Percentiles rank a stretch among this genome's conserved stretches.
These are phyloP conservation scores for Platycercus adscitus DNA, from an alignment of 2,113 vertebrate genomes.

Conservation along the genomic window DNA sequence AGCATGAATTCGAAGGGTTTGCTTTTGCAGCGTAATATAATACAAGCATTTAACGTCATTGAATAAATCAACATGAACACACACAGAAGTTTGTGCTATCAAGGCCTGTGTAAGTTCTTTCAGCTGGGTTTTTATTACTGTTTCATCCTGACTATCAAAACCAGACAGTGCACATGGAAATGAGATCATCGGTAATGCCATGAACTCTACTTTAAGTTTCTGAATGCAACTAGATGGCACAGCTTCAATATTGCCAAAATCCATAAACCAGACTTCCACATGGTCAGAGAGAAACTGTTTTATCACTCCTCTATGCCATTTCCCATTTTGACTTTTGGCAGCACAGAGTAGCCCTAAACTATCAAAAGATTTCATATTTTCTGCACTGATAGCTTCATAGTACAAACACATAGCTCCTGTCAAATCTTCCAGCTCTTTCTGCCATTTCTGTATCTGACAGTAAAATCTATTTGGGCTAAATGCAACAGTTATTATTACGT, in stretches of 20 bases:
- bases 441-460: constrained; percentile 81
- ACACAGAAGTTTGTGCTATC: constrained; percentile 73
- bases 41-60: constrained; percentile 72
- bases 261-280: constrained; percentile 87
- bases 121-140: constrained; percentile 73
- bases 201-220: constrained; percentile 81
- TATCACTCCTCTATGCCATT: constrained; percentile 89
- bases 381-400: constrained; percentile 70
- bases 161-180: constrained; percentile 84
- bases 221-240: constrained; percentile 78
- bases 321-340: constrained; percentile 83
- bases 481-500: constrained; percentile 82
- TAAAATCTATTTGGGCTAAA: constrained; percentile 82
- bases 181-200: constrained; percentile 80
- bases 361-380: constrained; percentile 52
- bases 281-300: constrained; percentile 80
- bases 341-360: constrained; percentile 87
- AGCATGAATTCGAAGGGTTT: not conserved
- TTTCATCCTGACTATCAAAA: constrained; percentile 64
- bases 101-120: constrained; percentile 78
- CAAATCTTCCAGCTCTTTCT: constrained; percentile 78
- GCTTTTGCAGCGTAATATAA: constrained; percentile 75
- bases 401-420: constrained; percentile 73
- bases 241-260: constrained; percentile 86
- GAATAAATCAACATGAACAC: constrained; percentile 73